Evolutionary conservation across 2,888 invertebrate species (phyloP).

Genomic region (Andrena chrysosceles): DNA sequence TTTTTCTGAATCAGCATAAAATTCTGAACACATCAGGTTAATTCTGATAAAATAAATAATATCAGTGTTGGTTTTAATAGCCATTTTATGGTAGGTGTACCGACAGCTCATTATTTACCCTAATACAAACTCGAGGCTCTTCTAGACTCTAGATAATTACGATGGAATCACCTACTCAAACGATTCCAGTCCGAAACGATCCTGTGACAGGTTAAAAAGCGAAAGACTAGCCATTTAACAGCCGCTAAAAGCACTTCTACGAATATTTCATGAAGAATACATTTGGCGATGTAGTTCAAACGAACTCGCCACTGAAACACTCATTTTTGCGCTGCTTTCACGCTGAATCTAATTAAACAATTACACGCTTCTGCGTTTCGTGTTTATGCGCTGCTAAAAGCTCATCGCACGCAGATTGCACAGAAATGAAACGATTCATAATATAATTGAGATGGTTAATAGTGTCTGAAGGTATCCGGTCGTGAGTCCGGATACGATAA

Average conservation of each 20-base stretch:
- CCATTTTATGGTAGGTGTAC: no score
- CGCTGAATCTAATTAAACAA: slow-evolving; percentile 34
- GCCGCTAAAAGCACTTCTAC: background rate
- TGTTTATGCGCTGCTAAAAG: slow-evolving; percentile 14
- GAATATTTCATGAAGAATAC: slow-evolving; percentile 9
- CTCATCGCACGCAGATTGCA: background rate
- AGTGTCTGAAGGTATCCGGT: background rate
- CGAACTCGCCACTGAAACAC: background rate
- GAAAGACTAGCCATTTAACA: slow-evolving; percentile 11
- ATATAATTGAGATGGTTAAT: background rate
- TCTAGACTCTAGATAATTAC: background rate
- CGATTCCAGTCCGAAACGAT: slow-evolving; percentile 10
- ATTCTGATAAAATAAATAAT: no score
- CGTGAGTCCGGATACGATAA: no score
- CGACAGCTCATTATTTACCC: no score
- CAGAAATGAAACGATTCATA: slow-evolving; percentile 3
- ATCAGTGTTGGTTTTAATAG: no score
- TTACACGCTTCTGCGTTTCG: slow-evolving; percentile 6
- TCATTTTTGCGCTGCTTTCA: slow-evolving; percentile 7
- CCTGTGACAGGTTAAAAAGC: background rate
- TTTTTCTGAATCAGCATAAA: no score
- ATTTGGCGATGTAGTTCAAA: slow-evolving; percentile 16
- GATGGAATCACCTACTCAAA: slow-evolving; percentile 12
- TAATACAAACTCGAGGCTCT: no score
- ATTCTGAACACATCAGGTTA: no score